Conservation (phyloP, 1,140 invertebrate species). For the Pomacea maculata region DNA sequence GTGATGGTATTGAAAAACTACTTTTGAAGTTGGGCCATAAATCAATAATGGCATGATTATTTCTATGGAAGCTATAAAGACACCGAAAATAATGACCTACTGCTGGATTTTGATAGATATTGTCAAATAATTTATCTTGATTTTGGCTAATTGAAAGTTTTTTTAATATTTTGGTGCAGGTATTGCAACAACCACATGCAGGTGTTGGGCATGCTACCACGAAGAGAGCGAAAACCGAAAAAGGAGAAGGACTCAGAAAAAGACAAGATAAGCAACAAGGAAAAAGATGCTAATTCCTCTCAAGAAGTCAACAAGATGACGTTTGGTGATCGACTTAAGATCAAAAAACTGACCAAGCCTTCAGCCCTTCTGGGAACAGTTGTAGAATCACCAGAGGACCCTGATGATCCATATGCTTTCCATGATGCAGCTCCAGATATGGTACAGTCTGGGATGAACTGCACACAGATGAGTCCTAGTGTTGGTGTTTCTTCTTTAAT, state of each 20-base stretch:
- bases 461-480: slow-evolving; percentile 8
- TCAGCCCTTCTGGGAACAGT: slow-evolving; percentile 31
- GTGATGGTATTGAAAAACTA: no score
- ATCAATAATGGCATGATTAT: no score
- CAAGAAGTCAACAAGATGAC: slow-evolving; percentile 31
- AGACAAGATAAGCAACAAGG: background rate
- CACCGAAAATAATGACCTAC: no score
- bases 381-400: slow-evolving; percentile 45
- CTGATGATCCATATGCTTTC: slow-evolving; percentile 72
- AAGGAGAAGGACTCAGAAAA: slow-evolving; percentile 60
- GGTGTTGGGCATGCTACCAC: slow-evolving; percentile 68
- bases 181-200: slow-evolving; percentile 72
- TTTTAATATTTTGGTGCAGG: slow-evolving; percentile 48
- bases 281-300: slow-evolving; percentile 8
- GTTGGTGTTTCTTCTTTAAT: slow-evolving; percentile 11
- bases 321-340: slow-evolving; percentile 38
- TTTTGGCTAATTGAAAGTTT: background rate
- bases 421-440: slow-evolving; percentile 67
- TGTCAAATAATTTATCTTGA: no score
- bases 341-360: slow-evolving; percentile 35
- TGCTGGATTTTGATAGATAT: no score
- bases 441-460: slow-evolving; percentile 4
- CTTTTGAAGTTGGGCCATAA: no score
- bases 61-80: no score
- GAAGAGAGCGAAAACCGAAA: slow-evolving; percentile 69